Evolutionary conservation across 2,888 invertebrate species (phyloP).

Genomic region (Druceiella hillmani): DNA sequence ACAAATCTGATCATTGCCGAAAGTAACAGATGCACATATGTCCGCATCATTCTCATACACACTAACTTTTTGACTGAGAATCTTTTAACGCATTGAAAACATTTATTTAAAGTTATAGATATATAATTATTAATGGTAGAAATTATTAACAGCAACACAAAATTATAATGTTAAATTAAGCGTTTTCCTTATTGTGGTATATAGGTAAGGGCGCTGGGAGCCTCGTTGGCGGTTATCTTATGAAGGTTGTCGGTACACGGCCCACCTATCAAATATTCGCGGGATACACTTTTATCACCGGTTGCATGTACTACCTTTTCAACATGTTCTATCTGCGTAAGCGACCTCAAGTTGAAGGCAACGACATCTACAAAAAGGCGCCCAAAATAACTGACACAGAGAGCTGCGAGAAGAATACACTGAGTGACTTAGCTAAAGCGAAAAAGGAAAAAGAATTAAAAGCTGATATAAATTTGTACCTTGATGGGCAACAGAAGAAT

Average conservation of each 20-base stretch:
- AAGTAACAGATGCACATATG: too few relatives aligned
- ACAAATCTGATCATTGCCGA: too few relatives aligned
- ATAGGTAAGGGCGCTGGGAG: slow-evolving; percentile 71
- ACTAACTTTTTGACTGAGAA: too few relatives aligned
- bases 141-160: too few relatives aligned
- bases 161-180: too few relatives aligned
- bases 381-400: slow-evolving; percentile 37
- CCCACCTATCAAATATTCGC: slow-evolving; percentile 68
- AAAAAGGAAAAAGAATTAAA: slow-evolving; percentile 27
- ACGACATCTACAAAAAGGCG: slow-evolving; percentile 55
- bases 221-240: slow-evolving; percentile 68
- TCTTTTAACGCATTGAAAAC: too few relatives aligned
- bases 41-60: too few relatives aligned
- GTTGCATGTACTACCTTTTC: slow-evolving; percentile 62
- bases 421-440: slow-evolving; percentile 9
- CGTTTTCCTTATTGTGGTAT: too few relatives aligned
- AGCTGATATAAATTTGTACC: not conserved
- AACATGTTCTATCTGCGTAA: slow-evolving; percentile 60
- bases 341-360: slow-evolving; percentile 44
- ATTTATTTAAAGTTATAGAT: too few relatives aligned
- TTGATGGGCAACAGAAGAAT: too few relatives aligned
- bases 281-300: slow-evolving; percentile 55
- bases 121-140: too few relatives aligned
- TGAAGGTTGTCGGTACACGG: slow-evolving; percentile 66
- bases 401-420: slow-evolving; percentile 31